Evolutionary conservation across 2,888 invertebrate species (phyloP).

Genomic region (Ommatoiulus sabulosus): DNA sequence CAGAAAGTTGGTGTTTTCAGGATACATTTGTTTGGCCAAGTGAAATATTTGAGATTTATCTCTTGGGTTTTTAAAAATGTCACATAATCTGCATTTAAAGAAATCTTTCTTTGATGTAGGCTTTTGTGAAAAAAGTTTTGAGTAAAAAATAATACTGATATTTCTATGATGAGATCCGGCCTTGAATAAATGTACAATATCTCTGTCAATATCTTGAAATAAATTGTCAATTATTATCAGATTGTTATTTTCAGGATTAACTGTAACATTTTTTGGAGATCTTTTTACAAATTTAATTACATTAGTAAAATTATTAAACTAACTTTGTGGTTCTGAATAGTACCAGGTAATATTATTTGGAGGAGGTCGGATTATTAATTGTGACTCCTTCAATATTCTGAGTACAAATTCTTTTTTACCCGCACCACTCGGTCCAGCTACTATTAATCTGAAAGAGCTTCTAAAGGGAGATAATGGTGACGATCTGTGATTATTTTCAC

Average conservation of each 20-base stretch:
- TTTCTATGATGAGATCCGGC: not conserved
- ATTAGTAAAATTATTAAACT: not conserved
- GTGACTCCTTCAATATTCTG: not conserved
- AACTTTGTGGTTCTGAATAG: not conserved
- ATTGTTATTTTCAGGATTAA: too few relatives aligned
- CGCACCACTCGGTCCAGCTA: not conserved
- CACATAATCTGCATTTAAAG: not conserved
- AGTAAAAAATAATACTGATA: not conserved
- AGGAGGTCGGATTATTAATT: not conserved
- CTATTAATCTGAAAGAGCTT: not conserved
- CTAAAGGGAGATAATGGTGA: not conserved
- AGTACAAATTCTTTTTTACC: not conserved
- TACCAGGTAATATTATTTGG: not conserved
- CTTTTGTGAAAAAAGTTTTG: not conserved
- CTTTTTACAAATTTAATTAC: not conserved
- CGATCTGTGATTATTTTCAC: not conserved
- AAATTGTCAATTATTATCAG: too few relatives aligned
- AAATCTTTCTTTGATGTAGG: not conserved
- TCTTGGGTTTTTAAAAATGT: too few relatives aligned
- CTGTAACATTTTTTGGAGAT: not conserved
- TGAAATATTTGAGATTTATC: too few relatives aligned
- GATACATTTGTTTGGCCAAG: too few relatives aligned
- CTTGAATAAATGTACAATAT: too few relatives aligned
- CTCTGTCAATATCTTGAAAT: too few relatives aligned
- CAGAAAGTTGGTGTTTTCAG: too few relatives aligned